These are phyloP conservation scores for Drosophila kuntzei DNA, from an alignment of 2,888 invertebrate species.

Conservation along the genomic window DNA sequence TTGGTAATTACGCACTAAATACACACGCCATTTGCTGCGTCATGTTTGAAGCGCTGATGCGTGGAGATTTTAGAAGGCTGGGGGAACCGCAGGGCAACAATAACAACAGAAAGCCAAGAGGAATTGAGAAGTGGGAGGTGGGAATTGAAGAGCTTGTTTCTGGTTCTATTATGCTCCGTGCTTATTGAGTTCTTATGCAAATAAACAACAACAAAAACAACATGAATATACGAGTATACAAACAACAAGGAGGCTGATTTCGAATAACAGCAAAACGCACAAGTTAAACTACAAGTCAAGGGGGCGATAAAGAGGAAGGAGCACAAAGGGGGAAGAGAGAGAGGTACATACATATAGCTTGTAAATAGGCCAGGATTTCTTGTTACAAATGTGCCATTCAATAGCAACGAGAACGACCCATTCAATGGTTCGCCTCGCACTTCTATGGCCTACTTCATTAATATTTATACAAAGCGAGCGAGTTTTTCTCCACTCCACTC, in stretches of 20 bases:
- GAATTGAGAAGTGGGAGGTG: conserved; percentile 1
- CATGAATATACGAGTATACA: conserved; percentile 10
- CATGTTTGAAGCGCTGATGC: conserved; percentile 56
- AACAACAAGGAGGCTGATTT: conserved; percentile 36
- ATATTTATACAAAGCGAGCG: conserved; percentile 72
- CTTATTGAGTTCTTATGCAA: conserved; percentile 74
- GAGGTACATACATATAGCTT: conserved; percentile 28
- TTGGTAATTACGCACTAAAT: conserved; percentile 56
- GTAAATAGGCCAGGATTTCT: conserved; percentile 77
- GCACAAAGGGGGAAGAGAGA: neutral
- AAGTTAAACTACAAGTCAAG: conserved; percentile 31
- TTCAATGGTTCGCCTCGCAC: conserved; percentile 57
- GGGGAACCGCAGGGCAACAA: conserved; percentile 40
- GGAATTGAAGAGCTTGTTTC: conserved; percentile 43
- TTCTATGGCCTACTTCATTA: conserved; percentile 78
- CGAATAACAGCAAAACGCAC: conserved; percentile 54
- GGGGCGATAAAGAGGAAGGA: no score
- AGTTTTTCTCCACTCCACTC: conserved; percentile 20
- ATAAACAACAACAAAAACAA: conserved; percentile 55
- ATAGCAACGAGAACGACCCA: conserved; percentile 43
- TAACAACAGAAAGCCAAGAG: conserved; percentile 21
- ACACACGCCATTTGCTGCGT: conserved; percentile 64
- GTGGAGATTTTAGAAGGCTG: conserved; percentile 11
- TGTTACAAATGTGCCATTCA: conserved; percentile 70
- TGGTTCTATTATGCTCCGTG: conserved; percentile 48